These are phyloP conservation scores for Neelides sp. DNA, from an alignment of 1,140 invertebrate species.

Conservation along the genomic window DNA sequence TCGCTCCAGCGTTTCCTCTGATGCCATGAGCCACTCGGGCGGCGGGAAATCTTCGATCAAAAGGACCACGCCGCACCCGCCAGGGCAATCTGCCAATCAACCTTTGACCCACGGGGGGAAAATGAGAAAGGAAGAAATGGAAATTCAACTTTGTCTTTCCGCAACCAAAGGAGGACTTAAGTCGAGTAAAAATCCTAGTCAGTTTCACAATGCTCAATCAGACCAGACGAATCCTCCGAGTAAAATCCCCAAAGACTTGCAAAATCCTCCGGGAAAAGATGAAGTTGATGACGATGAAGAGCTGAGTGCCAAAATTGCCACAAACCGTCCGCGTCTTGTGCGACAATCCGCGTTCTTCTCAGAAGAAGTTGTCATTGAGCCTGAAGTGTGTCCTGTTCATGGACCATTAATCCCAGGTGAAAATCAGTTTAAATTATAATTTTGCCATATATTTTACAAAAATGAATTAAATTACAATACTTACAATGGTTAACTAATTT, in stretches of 20 bases:
- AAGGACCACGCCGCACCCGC: conserved; percentile 1
- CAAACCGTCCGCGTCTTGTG: conserved; percentile 26
- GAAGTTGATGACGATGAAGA: conserved; percentile 26
- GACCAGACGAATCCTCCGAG: background rate
- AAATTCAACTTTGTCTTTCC: too few relatives aligned
- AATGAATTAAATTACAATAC: too few relatives aligned
- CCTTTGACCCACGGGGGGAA: background rate
- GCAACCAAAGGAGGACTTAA: too few relatives aligned
- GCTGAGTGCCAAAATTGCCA: conserved; percentile 28
- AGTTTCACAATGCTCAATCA: too few relatives aligned
- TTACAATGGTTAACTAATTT: too few relatives aligned
- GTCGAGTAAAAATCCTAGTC: too few relatives aligned
- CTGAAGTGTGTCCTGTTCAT: conserved; percentile 28
- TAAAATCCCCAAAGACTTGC: conserved; percentile 4
- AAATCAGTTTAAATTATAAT: too few relatives aligned
- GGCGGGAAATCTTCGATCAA: conserved; percentile 27
- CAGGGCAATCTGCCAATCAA: background rate
- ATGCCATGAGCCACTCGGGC: conserved; percentile 29
- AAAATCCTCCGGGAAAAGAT: background rate
- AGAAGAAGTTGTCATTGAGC: conserved; percentile 29
- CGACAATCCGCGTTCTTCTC: conserved; percentile 30
- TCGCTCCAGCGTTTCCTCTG: conserved; percentile 51
- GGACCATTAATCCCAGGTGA: conserved; percentile 21
- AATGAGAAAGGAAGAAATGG: too few relatives aligned
- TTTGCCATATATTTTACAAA: too few relatives aligned